Evolutionary conservation across 2,888 invertebrate species (phyloP), one percentile per base, ranked within the genome.

Genomic region (Harpagoxenus sublaevis): DNA sequence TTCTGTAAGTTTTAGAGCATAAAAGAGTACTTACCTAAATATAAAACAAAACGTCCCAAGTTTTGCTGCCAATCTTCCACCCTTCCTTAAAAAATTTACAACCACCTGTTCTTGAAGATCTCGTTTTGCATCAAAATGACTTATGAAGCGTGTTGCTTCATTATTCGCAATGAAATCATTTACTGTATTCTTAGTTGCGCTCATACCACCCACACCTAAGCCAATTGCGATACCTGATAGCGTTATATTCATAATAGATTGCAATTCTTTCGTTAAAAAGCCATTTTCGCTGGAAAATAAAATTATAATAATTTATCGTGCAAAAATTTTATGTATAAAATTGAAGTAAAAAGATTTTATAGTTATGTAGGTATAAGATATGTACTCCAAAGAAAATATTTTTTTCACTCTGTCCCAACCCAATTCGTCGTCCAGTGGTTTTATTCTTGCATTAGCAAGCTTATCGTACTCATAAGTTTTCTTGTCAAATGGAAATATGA

Each of bases 11-110:
- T 12, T n/a, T 45, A 35, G 35, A 45, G 2, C n/a, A n/a, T 28
- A 9, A 53, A 35, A 18, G 23, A 55, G 9, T 18, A 18, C 96
- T 95, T 95, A 98, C 98, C 96, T 96, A 94, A 97, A 98, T 23
- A 96, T 94, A 45, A 96, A 96, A 60, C 97, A 96, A 91, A 98
- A 98, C 0, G 96, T 92, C 8, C 96, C 96, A 42, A 98, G 92
- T 91, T 97, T 96, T 97, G 97, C 97, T 4, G 97, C 97, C 96
- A 97, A 97, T 89, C 95, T 96, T 23, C 96, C 96, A 0, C 97
- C 97, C n/a, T 98, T 98, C 95, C 96, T 97, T 0, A 96, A 96
- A 95, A 98, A 97, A 88, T 96, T 96, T 28, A 97, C 70, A 0
- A 96, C 97, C 9, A 86, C 0, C 18, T 12, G 9, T 93, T 97